Conservation (phyloP, 1,140 invertebrate genomes). For the Theocolax elegans region DNA sequence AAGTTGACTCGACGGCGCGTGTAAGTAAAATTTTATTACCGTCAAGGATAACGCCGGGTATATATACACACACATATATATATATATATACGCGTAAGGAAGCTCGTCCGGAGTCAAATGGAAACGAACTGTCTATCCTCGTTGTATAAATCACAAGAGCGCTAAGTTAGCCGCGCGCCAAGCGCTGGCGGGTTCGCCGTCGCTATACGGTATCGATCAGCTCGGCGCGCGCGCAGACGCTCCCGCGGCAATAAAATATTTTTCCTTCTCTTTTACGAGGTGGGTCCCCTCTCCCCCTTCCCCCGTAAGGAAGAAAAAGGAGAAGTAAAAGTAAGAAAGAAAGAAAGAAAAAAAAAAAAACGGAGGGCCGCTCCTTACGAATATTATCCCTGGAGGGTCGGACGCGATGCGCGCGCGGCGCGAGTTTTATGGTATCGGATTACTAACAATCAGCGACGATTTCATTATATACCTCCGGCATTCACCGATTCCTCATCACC, state of each 20-base stretch:
- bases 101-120: not conserved
- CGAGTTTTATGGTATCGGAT: constrained; percentile 26
- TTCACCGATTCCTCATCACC: constrained; percentile 20
- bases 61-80: too few relatives aligned
- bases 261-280: constrained; percentile 13
- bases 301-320: too few relatives aligned
- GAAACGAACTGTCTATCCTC: constrained; percentile 25
- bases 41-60: constrained; percentile 2
- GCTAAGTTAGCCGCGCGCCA: not conserved
- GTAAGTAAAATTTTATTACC: constrained; percentile 43
- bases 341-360: constrained; percentile 5
- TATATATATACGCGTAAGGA: too few relatives aligned
- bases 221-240: not conserved
- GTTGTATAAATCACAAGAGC: constrained; percentile 33
- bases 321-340: too few relatives aligned
- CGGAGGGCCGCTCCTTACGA: not conserved
- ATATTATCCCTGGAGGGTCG: constrained; percentile 1
- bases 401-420: not conserved
- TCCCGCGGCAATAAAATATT: constrained; percentile 33
- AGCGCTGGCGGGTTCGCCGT: too few relatives aligned
- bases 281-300: too few relatives aligned
- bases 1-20: constrained; percentile 21
- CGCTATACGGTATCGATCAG: constrained; percentile 26
- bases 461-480: constrained; percentile 19
- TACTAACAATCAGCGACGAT: constrained; percentile 34